Conservation (phyloP, 2,113 vertebrate genomes). For the Oreochromis aureus region DNA sequence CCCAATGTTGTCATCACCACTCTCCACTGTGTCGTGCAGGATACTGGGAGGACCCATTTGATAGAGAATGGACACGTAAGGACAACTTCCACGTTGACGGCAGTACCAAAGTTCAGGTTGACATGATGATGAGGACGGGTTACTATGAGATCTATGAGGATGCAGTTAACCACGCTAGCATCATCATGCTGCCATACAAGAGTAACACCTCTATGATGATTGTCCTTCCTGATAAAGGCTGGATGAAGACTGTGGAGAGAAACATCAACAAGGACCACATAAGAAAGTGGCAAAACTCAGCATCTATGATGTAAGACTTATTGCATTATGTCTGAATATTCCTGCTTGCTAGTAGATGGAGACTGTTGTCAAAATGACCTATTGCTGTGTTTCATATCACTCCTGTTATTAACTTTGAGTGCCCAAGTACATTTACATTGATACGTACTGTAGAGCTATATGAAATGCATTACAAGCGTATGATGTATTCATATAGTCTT, state of each 20-base stretch:
- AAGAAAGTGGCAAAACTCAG: conserved; percentile 48
- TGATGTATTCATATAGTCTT: neutral
- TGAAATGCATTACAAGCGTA: neutral
- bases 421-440: neutral
- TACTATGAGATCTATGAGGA: conserved; percentile 43
- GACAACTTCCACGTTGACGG: conserved; percentile 67
- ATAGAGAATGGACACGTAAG: conserved; percentile 15
- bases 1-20: neutral
- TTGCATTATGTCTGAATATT: neutral
- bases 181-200: conserved; percentile 75
- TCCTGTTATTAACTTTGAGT: neutral
- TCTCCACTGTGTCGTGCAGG: conserved; percentile 35
- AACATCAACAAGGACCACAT: conserved; percentile 55
- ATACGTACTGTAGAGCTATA: neutral
- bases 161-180: conserved; percentile 16
- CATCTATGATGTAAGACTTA: conserved; percentile 48
- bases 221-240: conserved; percentile 75
- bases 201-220: conserved; percentile 81
- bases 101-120: conserved; percentile 61
- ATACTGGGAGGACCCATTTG: conserved; percentile 77
- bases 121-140: conserved; percentile 74
- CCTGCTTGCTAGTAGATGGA: neutral
- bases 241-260: conserved; percentile 76
- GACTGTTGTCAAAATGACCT: neutral
- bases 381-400: neutral